These are phyloP conservation scores for Ophion costatus DNA, from an alignment of 2,888 invertebrate species.

Conservation along the genomic window DNA sequence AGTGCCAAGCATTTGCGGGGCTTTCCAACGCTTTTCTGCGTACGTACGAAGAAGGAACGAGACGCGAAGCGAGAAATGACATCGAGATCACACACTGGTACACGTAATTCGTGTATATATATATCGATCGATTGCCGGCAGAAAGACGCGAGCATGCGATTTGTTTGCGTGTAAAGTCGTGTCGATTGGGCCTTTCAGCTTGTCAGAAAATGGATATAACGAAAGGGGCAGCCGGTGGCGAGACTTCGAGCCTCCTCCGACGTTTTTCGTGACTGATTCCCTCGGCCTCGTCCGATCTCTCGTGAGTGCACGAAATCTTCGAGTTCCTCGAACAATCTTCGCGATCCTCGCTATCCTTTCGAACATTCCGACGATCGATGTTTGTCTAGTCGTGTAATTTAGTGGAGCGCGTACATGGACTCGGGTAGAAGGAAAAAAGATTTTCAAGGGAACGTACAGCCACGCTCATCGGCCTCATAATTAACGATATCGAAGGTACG, in stretches of 20 bases:
- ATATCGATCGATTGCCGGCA: neutral
- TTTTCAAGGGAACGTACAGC: neutral
- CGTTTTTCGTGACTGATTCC: neutral
- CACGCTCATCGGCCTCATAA: neutral
- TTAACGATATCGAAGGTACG: neutral
- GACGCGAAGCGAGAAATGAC: conserved; percentile 28
- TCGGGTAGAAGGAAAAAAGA: neutral
- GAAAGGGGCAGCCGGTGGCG: neutral
- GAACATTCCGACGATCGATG: neutral
- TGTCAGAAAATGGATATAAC: neutral
- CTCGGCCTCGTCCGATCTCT: neutral
- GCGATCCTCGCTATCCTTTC: neutral
- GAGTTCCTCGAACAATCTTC: neutral
- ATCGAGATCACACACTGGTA: conserved; percentile 23
- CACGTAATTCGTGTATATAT: neutral
- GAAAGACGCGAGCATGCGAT: neutral
- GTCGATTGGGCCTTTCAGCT: neutral
- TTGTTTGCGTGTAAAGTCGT: neutral
- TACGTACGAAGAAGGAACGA: conserved; percentile 3
- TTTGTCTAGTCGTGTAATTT: neutral
- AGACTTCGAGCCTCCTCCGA: neutral
- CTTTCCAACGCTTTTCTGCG: conserved; percentile 25
- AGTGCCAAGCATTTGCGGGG: conserved; percentile 70
- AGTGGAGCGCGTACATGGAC: neutral
- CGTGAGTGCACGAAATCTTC: neutral